Evolutionary conservation across 2,113 vertebrate species (phyloP).

Genomic region (Irena cyanogastra): DNA sequence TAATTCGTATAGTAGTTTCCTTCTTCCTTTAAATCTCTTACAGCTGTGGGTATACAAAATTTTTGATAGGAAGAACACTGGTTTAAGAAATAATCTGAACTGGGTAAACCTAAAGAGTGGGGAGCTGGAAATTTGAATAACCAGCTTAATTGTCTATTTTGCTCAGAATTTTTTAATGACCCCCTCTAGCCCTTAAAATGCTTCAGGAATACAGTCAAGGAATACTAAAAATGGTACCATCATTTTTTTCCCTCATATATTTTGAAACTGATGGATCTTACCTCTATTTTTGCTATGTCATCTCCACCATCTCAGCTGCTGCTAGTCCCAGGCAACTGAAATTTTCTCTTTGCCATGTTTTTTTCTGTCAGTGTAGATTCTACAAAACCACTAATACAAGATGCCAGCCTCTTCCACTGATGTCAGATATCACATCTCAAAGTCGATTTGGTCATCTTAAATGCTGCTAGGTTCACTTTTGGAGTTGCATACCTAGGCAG

Average conservation of each 20-base stretch:
- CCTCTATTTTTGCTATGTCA: background rate
- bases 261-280: background rate
- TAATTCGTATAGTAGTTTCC: background rate
- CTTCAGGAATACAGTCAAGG: background rate
- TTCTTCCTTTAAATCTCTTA: background rate
- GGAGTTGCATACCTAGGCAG: background rate
- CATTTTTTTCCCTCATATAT: background rate
- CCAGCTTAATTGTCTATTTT: background rate
- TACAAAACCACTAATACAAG: background rate
- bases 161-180: background rate
- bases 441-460: background rate
- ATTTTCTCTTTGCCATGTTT: background rate
- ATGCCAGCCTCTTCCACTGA: background rate
- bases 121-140: background rate
- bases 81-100: background rate
- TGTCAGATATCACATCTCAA: background rate
- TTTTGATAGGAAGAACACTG: background rate
- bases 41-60: background rate
- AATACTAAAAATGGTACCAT: background rate
- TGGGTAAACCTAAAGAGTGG: background rate
- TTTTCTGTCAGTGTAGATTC: background rate
- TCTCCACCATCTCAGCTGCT: background rate
- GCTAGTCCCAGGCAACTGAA: background rate
- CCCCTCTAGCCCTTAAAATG: background rate
- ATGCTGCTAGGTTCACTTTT: background rate